Conservation (phyloP, 2,888 invertebrate species). For the Helleia helle region DNA sequence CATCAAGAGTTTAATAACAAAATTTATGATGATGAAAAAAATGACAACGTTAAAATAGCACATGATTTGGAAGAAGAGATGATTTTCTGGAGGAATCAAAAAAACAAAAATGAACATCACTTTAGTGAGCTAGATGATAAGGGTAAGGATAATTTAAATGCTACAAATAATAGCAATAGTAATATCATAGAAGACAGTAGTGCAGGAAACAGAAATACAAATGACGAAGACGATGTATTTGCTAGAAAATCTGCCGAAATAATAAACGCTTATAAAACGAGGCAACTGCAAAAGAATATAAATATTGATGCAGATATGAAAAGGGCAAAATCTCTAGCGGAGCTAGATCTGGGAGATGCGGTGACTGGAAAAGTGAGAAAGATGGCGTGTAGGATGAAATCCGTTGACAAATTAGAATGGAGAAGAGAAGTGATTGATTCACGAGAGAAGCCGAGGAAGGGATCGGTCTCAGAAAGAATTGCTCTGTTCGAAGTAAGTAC, state of each 20-base stretch:
- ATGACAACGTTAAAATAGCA: not conserved
- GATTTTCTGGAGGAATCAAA: not conserved
- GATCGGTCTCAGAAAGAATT: constrained; percentile 48
- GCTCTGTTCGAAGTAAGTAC: constrained; percentile 55
- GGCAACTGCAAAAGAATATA: constrained; percentile 11
- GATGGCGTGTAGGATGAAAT: constrained; percentile 43
- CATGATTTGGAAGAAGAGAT: not conserved
- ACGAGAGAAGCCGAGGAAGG: constrained; percentile 41
- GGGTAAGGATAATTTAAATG: too few relatives aligned
- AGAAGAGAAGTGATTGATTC: constrained; percentile 33
- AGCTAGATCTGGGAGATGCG: constrained; percentile 39
- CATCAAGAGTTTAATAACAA: not conserved
- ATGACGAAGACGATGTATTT: not conserved
- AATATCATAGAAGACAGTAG: not conserved
- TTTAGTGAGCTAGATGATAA: not conserved
- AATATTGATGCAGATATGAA: constrained; percentile 22
- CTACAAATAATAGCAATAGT: not conserved
- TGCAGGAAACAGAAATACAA: not conserved
- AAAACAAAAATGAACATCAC: not conserved
- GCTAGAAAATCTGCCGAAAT: constrained; percentile 8
- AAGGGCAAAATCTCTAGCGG: constrained; percentile 38
- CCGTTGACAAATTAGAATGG: constrained; percentile 32
- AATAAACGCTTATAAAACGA: constrained; percentile 3
- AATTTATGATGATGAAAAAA: not conserved
- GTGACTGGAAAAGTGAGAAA: constrained; percentile 41